Evolutionary conservation across 2,797 vertebrate species (phyloP).

Genomic region (Gouania willdenowi): DNA sequence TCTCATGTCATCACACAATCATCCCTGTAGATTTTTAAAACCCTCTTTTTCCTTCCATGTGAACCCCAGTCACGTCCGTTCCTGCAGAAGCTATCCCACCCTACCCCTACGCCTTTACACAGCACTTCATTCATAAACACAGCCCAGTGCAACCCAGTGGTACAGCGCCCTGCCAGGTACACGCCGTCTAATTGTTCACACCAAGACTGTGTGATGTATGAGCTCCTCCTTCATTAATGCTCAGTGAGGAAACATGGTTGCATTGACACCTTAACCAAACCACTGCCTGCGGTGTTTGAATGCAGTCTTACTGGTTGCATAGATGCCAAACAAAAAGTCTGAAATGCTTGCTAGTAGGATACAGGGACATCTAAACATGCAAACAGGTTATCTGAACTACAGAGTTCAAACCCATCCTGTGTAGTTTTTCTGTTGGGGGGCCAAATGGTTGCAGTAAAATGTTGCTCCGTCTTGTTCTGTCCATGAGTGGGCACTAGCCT

Average conservation of each 20-base stretch:
- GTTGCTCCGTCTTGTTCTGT: constrained; percentile 25
- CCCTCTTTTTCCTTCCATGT: constrained; percentile 9
- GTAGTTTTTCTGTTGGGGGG: constrained; percentile 10
- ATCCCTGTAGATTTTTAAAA: constrained; percentile 3
- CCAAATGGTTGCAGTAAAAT: constrained; percentile 20
- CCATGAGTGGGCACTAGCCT: constrained; percentile 59
- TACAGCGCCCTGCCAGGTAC: constrained; percentile 14
- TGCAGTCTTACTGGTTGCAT: too few species aligned
- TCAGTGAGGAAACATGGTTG: constrained; percentile 35
- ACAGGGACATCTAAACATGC: constrained; percentile 5
- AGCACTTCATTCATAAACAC: constrained; percentile 67
- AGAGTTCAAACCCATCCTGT: not conserved
- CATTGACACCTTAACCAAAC: constrained; percentile 35
- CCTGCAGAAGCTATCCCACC: constrained; percentile 31
- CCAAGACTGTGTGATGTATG: not conserved
- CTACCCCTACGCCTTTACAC: constrained; percentile 32
- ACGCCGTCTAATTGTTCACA: constrained; percentile 4
- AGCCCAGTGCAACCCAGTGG: constrained; percentile 29
- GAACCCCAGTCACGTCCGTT: constrained; percentile 43
- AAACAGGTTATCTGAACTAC: constrained; percentile 4
- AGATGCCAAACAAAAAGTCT: constrained; percentile 23
- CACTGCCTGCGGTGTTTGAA: too few species aligned
- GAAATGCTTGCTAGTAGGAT: constrained; percentile 16
- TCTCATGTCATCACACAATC: not conserved
- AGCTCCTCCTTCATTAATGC: constrained; percentile 19